Evolutionary conservation across 1,140 invertebrate genomes (phyloP).

Genomic region (Sitophilus oryzae): DNA sequence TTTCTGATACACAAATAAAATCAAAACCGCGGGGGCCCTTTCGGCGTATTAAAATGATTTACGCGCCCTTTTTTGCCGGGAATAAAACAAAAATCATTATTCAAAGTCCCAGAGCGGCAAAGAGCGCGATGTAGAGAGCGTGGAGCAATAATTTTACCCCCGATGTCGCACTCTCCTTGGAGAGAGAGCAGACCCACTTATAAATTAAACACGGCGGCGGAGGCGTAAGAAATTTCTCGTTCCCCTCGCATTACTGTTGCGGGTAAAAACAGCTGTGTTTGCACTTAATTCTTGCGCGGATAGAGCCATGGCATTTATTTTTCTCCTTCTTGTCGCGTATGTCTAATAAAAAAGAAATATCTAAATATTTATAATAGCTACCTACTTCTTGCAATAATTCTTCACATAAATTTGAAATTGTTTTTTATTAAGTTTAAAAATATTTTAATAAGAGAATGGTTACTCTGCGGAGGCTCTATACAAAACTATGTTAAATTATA

Average conservation of each 20-base stretch:
- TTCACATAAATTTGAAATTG: too few species aligned
- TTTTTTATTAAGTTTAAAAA: too few species aligned
- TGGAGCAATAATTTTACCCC: conserved; percentile 32
- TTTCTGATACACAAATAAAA: conserved; percentile 9
- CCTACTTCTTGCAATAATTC: too few species aligned
- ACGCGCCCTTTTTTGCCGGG: conserved; percentile 22
- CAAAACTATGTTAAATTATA: too few species aligned
- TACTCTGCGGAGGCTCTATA: too few species aligned
- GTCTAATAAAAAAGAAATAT: background rate
- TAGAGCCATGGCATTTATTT: conserved; percentile 5
- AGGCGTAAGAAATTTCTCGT: conserved; percentile 22
- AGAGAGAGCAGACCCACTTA: conserved; percentile 9
- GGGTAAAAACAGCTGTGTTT: conserved; percentile 31
- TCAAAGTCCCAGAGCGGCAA: conserved; percentile 28
- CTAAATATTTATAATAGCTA: too few species aligned
- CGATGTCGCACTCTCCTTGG: conserved; percentile 14
- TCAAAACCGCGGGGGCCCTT: conserved; percentile 17
- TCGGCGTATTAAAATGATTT: conserved; percentile 21
- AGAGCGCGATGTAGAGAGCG: conserved; percentile 20
- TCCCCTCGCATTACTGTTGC: conserved; percentile 17
- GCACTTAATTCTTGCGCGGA: conserved; percentile 25
- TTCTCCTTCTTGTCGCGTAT: background rate
- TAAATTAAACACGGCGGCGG: conserved; percentile 32
- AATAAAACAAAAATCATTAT: conserved; percentile 38
- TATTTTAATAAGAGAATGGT: too few species aligned